A percentile compares a stretch with the other conserved stretches of the same genome.
Evolutionary conservation across 2,797 vertebrate species (phyloP).

Genomic region (Kryptopterus vitreolus): DNA sequence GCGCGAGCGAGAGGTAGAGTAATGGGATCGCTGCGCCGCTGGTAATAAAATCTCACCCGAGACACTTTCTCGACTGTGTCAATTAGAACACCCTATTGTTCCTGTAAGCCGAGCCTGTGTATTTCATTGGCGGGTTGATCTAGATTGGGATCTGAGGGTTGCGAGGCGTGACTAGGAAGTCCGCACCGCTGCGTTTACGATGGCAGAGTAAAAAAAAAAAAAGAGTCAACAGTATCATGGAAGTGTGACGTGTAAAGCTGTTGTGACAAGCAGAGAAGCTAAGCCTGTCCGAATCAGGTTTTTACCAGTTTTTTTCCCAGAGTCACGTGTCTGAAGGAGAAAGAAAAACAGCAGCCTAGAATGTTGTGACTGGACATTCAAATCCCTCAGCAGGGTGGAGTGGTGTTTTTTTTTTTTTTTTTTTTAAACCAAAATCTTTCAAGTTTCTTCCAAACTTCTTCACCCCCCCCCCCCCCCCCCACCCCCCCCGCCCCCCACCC

Average conservation of each 20-base stretch:
- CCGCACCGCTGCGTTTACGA: neutral
- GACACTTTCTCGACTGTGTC: conserved; percentile 64
- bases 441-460: too few relatives aligned
- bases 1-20: conserved; percentile 26
- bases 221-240: neutral
- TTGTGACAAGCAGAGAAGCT: too few relatives aligned
- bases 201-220: conserved; percentile 34
- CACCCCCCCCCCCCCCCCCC: too few relatives aligned
- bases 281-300: conserved; percentile 9
- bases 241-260: conserved; percentile 24
- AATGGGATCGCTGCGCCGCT: conserved; percentile 65
- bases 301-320: conserved; percentile 14
- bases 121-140: conserved; percentile 50
- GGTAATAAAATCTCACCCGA: conserved; percentile 68
- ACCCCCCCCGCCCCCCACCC: too few relatives aligned
- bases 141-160: conserved; percentile 42
- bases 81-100: conserved; percentile 61
- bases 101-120: conserved; percentile 59
- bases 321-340: conserved; percentile 19
- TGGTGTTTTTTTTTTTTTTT: conserved; percentile 49
- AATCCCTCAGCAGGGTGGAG: conserved; percentile 67
- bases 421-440: too few relatives aligned
- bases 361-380: conserved; percentile 72
- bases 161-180: conserved; percentile 49
- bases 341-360: conserved; percentile 49